Conservation (phyloP, 2,888 invertebrate species). For the Mythimna vitellina region DNA sequence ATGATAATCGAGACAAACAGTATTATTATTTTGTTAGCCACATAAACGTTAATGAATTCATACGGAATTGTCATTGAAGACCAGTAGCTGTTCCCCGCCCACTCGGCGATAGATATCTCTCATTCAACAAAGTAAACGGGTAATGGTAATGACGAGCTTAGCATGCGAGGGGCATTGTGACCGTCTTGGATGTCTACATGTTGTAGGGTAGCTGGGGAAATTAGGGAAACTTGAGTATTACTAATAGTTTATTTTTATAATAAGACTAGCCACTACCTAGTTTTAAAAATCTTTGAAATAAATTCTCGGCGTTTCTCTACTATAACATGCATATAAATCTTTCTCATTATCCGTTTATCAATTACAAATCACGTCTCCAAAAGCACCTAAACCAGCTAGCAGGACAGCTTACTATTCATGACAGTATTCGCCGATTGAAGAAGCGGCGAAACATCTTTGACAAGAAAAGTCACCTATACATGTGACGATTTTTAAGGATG, state of each 20-base stretch:
- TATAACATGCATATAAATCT: too few relatives aligned
- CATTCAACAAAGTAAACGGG: slow-evolving; percentile 42
- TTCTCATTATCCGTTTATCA: too few relatives aligned
- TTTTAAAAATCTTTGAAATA: too few relatives aligned
- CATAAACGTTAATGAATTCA: slow-evolving; percentile 9
- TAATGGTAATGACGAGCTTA: slow-evolving; percentile 59
- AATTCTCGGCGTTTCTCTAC: too few relatives aligned
- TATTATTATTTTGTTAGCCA: not conserved
- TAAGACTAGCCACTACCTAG: too few relatives aligned
- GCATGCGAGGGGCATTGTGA: slow-evolving; percentile 62
- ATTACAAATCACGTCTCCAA: too few relatives aligned
- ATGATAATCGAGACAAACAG: not conserved
- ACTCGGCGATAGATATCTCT: slow-evolving; percentile 33
- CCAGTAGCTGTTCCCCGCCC: slow-evolving; percentile 46
- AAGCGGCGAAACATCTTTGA: too few relatives aligned
- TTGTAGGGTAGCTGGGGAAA: not conserved
- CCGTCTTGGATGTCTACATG: slow-evolving; percentile 26
- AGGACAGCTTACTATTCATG: too few relatives aligned
- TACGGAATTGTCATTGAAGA: slow-evolving; percentile 22
- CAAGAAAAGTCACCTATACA: too few relatives aligned
- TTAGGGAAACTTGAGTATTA: not conserved
- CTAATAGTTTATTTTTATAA: not conserved
- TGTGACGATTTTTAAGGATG: too few relatives aligned
- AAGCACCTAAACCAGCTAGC: too few relatives aligned
- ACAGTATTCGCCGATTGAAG: too few relatives aligned